Conservation (phyloP, 2,797 vertebrate species). For the Alfaro cultratus region DNA sequence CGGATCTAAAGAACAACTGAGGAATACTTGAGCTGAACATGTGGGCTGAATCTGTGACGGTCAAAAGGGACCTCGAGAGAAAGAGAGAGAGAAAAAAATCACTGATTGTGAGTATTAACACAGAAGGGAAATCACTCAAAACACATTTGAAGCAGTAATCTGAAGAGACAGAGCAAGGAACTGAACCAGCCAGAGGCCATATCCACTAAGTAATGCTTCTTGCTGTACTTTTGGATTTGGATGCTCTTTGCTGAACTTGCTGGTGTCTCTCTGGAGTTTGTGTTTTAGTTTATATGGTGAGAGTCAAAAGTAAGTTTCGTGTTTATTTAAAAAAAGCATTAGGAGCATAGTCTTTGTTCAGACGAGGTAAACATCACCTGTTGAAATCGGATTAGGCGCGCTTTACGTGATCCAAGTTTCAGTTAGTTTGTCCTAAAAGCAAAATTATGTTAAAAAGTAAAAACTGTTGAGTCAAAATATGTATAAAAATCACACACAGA, state of each 20-base stretch:
- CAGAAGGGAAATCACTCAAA: conserved; percentile 5
- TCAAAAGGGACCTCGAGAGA: background rate
- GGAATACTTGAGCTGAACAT: background rate
- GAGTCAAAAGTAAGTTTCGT: background rate
- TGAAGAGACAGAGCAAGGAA: background rate
- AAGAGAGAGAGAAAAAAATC: background rate
- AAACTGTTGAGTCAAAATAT: too few species aligned
- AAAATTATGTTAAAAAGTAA: too few species aligned
- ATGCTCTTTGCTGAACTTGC: background rate
- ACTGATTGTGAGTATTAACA: background rate
- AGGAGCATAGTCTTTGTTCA: background rate
- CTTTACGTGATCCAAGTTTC: too few species aligned
- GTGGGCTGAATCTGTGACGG: background rate
- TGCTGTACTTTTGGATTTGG: background rate
- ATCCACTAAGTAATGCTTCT: background rate
- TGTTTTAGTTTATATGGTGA: background rate
- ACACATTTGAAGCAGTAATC: background rate
- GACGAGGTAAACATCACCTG: background rate
- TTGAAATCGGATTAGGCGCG: background rate
- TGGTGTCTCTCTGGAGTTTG: background rate
- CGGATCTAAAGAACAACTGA: conserved; percentile 1
- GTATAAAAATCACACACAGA: too few species aligned
- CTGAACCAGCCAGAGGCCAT: background rate
- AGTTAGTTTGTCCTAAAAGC: too few species aligned
- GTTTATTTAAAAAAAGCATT: background rate